Conservation (phyloP, 2,113 vertebrate species). For the Caretta caretta region DNA sequence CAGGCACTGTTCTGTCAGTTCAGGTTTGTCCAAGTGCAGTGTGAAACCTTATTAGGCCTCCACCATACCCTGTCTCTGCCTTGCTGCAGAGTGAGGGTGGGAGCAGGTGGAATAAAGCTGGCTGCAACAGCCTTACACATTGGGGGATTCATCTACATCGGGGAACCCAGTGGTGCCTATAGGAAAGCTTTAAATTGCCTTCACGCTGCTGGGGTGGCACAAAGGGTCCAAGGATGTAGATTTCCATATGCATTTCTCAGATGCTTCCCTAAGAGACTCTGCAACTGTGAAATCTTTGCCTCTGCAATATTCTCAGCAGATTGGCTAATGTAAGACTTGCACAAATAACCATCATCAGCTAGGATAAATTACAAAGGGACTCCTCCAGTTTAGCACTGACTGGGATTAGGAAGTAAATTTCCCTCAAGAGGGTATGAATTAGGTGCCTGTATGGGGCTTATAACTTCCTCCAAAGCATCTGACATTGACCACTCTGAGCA, state of each 20-base stretch:
- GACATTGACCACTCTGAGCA: background rate
- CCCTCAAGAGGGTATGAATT: background rate
- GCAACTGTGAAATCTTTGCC: background rate
- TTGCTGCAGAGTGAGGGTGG: background rate
- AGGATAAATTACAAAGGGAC: background rate
- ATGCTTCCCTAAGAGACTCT: background rate
- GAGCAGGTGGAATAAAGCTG: background rate
- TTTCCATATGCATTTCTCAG: background rate
- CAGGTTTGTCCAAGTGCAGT: background rate
- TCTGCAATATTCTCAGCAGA: background rate
- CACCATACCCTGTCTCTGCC: background rate
- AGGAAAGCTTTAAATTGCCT: background rate
- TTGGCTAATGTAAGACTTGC: background rate
- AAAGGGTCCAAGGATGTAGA: background rate
- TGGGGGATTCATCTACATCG: background rate
- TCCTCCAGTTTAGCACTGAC: background rate
- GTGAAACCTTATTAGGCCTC: background rate
- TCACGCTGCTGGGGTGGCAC: too few species aligned
- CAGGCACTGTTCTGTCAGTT: background rate
- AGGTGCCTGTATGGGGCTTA: background rate
- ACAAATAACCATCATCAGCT: background rate
- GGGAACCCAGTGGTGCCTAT: background rate
- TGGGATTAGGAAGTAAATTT: background rate
- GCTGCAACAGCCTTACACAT: background rate
- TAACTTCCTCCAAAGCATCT: background rate